Evolutionary conservation across 64 coral and sea anemone genomes (phyloP).

Genomic region (Acropora tenuis): DNA sequence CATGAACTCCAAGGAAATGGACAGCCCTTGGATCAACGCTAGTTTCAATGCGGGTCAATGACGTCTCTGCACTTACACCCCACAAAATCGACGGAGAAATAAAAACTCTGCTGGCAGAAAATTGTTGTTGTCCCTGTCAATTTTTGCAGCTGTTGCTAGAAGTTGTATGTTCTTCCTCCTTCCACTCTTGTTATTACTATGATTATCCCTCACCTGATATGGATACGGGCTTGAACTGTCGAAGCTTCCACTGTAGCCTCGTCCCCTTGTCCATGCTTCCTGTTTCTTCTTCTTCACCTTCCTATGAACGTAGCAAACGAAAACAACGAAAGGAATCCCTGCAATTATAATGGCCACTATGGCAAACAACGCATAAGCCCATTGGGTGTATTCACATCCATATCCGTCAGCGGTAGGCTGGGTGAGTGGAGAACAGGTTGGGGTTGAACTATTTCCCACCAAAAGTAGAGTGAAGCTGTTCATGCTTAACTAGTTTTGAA

Average conservation of each 20-base stretch:
- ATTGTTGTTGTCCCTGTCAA: no score
- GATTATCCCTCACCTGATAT: constrained; percentile 44
- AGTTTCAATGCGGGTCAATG: no score
- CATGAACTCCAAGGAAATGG: no score
- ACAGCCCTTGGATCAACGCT: no score
- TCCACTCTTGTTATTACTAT: not conserved
- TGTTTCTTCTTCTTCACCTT: not conserved
- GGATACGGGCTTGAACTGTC: constrained; percentile 7
- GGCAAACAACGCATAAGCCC: constrained; percentile 62
- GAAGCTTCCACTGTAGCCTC: not conserved
- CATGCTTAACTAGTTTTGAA: not conserved
- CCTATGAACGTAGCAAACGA: constrained; percentile 37
- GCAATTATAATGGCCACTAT: constrained; percentile 23
- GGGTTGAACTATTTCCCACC: not conserved
- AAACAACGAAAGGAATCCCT: constrained; percentile 33
- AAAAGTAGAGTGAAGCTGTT: not conserved
- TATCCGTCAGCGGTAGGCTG: not conserved
- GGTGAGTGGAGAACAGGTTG: not conserved
- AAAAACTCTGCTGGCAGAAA: no score
- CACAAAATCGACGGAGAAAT: no score
- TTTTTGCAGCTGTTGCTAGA: no score
- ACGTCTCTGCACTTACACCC: no score
- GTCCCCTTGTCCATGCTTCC: not conserved
- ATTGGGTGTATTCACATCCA: constrained; percentile 35
- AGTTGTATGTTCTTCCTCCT: no score